A percentile compares a stretch with the other conserved stretches of the same genome.
Conservation (phyloP, 2,113 vertebrate genomes). For the Tinamus guttatus region DNA sequence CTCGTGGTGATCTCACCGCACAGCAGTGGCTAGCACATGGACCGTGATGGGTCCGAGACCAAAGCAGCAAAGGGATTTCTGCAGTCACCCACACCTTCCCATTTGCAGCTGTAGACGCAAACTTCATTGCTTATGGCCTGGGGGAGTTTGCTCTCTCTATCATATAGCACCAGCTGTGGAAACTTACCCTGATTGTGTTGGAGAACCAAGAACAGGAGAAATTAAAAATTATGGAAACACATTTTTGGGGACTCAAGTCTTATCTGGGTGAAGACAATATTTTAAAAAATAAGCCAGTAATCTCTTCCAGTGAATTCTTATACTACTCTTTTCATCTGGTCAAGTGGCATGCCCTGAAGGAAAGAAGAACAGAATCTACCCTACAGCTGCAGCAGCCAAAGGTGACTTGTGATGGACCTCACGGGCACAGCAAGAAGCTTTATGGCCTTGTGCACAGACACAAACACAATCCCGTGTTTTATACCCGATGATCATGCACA, state of each 20-base stretch:
- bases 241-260: neutral
- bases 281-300: neutral
- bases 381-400: neutral
- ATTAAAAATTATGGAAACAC: neutral
- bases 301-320: neutral
- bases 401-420: neutral
- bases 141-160: neutral
- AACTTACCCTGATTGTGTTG: neutral
- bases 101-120: neutral
- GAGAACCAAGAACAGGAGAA: neutral
- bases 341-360: neutral
- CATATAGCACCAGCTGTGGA: neutral
- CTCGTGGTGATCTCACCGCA: accelerated
- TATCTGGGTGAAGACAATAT: neutral
- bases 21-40: neutral
- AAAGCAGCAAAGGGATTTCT: neutral
- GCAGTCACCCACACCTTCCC: neutral
- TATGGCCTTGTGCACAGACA: neutral
- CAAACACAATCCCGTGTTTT: neutral
- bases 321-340: neutral
- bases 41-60: neutral
- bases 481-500: neutral
- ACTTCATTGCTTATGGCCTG: neutral
- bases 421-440: neutral
- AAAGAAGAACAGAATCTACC: neutral